Conservation (phyloP, 2,888 invertebrate species). For the Lepidocyrtoides sp. region DNA sequence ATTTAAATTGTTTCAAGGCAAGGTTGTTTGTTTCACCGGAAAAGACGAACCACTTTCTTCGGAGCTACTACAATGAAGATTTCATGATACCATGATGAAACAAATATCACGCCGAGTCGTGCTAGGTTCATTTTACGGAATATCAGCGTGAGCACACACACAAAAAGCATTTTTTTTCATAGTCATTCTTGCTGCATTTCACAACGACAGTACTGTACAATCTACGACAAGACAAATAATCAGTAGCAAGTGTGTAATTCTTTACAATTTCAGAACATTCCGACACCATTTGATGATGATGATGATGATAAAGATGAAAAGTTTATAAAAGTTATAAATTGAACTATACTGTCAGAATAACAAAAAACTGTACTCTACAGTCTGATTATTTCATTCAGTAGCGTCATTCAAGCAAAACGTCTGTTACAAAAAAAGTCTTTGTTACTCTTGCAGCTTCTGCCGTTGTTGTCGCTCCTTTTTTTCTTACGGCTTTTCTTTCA, state of each 20-base stretch:
- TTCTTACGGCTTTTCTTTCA: slow-evolving; percentile 19
- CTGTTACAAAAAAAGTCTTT: slow-evolving; percentile 19
- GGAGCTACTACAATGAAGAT: neutral
- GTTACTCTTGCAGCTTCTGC: slow-evolving; percentile 11
- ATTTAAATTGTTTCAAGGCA: neutral
- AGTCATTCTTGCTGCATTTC: slow-evolving; percentile 46
- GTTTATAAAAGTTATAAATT: neutral
- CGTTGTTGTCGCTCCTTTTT: neutral
- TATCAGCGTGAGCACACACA: slow-evolving; percentile 68
- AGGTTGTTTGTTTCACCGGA: slow-evolving; percentile 8
- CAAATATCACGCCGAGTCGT: slow-evolving; percentile 71
- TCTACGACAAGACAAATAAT: neutral
- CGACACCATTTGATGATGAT: slow-evolving; percentile 32
- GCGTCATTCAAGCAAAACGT: slow-evolving; percentile 19
- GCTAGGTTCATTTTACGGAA: slow-evolving; percentile 71
- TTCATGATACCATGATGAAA: slow-evolving; percentile 56
- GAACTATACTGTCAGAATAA: neutral
- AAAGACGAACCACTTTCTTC: neutral
- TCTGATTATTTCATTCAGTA: slow-evolving; percentile 27
- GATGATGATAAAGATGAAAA: slow-evolving; percentile 1
- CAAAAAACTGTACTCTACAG: slow-evolving; percentile 51
- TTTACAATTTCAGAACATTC: slow-evolving; percentile 21
- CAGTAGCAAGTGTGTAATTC: neutral
- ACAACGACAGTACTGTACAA: slow-evolving; percentile 47
- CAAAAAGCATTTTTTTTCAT: slow-evolving; percentile 19